phyloP scores from a whole-genome alignment of 1,140 invertebrate genomes.

The Theocolax elegans region DNA sequence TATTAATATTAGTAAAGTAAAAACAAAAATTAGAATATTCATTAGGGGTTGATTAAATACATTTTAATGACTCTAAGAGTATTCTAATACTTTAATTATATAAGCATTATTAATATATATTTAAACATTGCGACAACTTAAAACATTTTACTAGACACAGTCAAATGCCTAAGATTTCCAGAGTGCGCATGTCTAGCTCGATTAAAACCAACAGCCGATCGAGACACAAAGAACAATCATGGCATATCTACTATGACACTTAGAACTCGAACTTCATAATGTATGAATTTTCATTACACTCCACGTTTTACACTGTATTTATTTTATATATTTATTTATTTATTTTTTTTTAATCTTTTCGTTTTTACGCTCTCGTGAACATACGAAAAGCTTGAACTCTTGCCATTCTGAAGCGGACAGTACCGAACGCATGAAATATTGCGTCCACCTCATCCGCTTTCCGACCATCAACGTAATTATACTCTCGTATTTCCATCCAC shows the following conservation, averaged over 20 bases:
- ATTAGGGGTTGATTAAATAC: too few species aligned
- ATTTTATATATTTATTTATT: constrained; percentile 2
- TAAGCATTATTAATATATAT: constrained; percentile 14
- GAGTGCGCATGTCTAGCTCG: constrained; percentile 28
- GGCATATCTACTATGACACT: constrained; percentile 45
- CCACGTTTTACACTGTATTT: not conserved
- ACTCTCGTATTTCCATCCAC: constrained; percentile 19
- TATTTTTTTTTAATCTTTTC: constrained; percentile 11
- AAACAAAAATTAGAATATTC: too few species aligned
- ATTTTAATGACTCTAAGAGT: too few species aligned
- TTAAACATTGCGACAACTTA: constrained; percentile 8
- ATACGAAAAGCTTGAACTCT: constrained; percentile 14
- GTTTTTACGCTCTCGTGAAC: not conserved
- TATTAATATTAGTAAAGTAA: too few species aligned
- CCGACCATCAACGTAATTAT: constrained; percentile 26
- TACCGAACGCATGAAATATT: constrained; percentile 21
- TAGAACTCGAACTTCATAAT: constrained; percentile 37
- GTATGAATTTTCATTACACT: constrained; percentile 10
- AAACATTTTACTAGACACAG: constrained; percentile 26
- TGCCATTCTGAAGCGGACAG: constrained; percentile 15
- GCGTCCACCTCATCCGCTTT: constrained; percentile 30
- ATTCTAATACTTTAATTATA: too few species aligned
- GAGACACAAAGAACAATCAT: constrained; percentile 36
- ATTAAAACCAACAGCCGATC: constrained; percentile 22
- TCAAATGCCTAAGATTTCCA: constrained; percentile 29